A percentile compares a stretch with the other conserved stretches of the same genome.
phyloP scores from a whole-genome alignment of 2,797 vertebrate genomes.

The Characodon lateralis region DNA sequence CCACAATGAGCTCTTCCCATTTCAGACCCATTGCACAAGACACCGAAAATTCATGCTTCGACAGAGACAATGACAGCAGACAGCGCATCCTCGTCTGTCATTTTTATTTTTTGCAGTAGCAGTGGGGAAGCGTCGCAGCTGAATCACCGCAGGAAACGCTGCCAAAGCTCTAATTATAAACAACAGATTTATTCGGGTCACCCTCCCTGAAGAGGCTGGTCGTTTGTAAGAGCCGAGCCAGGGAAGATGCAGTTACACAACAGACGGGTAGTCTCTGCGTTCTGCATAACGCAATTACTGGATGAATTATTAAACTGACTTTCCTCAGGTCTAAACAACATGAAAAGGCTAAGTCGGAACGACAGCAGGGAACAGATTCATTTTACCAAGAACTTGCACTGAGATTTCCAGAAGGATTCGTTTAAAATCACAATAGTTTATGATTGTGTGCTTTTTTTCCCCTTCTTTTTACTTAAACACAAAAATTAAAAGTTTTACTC shows the following conservation, averaged over 20 bases:
- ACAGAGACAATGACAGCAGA: constrained; percentile 41
- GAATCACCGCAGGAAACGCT: constrained; percentile 53
- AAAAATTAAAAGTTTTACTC: constrained; percentile 17
- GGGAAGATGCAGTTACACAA: constrained; percentile 46
- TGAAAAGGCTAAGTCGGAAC: background rate
- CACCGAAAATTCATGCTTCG: constrained; percentile 27
- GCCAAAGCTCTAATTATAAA: constrained; percentile 69
- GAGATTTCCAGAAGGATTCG: background rate
- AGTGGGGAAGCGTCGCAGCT: constrained; percentile 47
- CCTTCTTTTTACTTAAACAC: background rate
- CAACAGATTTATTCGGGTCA: constrained; percentile 68
- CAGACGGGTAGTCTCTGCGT: constrained; percentile 43
- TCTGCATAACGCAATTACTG: constrained; percentile 24
- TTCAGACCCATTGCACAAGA: constrained; percentile 41
- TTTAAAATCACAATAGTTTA: background rate
- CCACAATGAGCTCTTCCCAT: constrained; percentile 22
- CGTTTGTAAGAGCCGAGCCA: constrained; percentile 57
- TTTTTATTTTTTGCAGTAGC: constrained; percentile 36
- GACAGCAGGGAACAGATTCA: background rate
- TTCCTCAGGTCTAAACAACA: constrained; percentile 6
- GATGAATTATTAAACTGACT: constrained; percentile 45
- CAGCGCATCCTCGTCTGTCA: constrained; percentile 30
- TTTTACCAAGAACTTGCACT: background rate
- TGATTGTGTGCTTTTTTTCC: background rate
- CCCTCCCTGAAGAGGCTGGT: constrained; percentile 58